Evolutionary conservation across 2,113 vertebrate genomes (phyloP), one percentile per base, ranked within the genome.

Genomic region (Empidonax traillii): DNA sequence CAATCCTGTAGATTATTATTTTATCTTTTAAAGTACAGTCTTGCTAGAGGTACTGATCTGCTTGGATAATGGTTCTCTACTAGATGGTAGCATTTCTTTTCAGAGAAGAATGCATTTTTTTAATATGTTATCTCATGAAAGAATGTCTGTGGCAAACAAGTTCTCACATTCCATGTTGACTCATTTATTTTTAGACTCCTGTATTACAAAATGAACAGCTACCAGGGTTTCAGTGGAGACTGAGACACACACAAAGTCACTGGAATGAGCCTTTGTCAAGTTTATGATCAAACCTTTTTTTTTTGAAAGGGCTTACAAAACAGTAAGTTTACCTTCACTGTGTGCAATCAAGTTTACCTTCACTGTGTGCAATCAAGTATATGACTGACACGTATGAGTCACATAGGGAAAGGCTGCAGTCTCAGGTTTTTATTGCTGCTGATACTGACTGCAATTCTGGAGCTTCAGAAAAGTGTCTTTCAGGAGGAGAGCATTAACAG

Each of bases 361-460:
- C 71, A 8, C 41, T 73, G 3, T 53, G 28, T 76, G 44, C 3
- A 4, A 16, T 41, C 67, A 24, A 18, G 10, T 68, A 24, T 49
- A n/a, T 87, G 84, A 67, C n/a, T 82, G 35, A 82, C 49, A 41
- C 0, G 0, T 51, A n/a, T 23, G 24, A 4, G 1, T 30, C 58
- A 69, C 63, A 41, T 6, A 51, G 23, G 41, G 15, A 88, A 27
- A 39, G 67, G 73, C 53, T 79, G 28, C 23, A 66, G 1, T 69
- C n/a, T 49, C n/a, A 33, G 15, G n/a, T 31, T 74, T 90, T 95
- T 81, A 77, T 74, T 81, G 59, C n/a, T 95, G 37, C n/a, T 71
- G 56, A 33, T 67, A 51, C 1, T 76, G 71, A 51, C 31, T 51
- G 68, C 51, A 90, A 33, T 66, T 85, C 67, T 76, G 41, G n/a